Conservation (phyloP, 1,140 invertebrate genomes). For the Solenopsis fugax region DNA sequence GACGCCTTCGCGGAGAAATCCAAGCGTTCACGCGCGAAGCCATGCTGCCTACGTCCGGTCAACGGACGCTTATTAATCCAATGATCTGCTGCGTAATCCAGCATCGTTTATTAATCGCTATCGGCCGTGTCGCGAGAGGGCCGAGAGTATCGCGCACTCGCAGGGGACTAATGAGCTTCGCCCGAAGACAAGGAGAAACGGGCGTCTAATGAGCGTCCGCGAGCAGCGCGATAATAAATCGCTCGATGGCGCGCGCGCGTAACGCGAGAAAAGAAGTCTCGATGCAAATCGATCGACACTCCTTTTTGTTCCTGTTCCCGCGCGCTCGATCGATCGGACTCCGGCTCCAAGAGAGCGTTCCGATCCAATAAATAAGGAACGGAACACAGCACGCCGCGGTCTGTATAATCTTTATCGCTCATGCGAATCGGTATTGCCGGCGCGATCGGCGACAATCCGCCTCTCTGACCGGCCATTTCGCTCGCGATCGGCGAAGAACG, state of each 20-base stretch:
- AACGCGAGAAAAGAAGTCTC: conserved; percentile 1
- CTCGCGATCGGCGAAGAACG: background rate
- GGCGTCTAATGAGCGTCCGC: conserved; percentile 34
- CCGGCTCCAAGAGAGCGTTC: conserved; percentile 55
- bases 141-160: background rate
- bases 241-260: conserved; percentile 3
- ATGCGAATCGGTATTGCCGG: conserved; percentile 57
- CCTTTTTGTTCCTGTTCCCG: background rate
- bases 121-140: conserved; percentile 6
- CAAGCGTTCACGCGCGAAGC: conserved; percentile 12
- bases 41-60: conserved; percentile 25
- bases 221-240: conserved; percentile 47
- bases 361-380: conserved; percentile 69
- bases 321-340: conserved; percentile 51
- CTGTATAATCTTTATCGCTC: conserved; percentile 61
- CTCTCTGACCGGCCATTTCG: conserved; percentile 19
- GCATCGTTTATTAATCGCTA: conserved; percentile 52
- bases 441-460: conserved; percentile 39
- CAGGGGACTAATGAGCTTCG: conserved; percentile 34
- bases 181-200: conserved; percentile 49
- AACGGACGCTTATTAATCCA: conserved; percentile 54
- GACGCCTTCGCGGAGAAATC: conserved; percentile 50
- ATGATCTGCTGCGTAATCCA: conserved; percentile 57
- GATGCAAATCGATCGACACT: conserved; percentile 34
- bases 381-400: conserved; percentile 20